These are phyloP conservation scores for Megatriorchis doriae DNA, from an alignment of 2,113 vertebrate species.

Conservation along the genomic window DNA sequence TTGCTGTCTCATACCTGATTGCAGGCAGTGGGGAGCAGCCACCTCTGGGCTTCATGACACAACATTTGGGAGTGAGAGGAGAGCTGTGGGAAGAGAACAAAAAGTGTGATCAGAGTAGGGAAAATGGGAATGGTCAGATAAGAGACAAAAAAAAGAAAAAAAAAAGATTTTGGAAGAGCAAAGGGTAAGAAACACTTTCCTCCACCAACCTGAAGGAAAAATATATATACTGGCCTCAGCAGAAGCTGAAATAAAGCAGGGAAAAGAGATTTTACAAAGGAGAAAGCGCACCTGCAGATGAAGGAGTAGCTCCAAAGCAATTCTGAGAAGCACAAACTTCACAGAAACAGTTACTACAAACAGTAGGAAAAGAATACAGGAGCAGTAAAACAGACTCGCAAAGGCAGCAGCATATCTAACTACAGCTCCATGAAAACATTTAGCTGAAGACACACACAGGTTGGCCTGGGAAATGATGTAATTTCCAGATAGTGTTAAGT, in stretches of 20 bases:
- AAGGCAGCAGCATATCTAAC: neutral
- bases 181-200: neutral
- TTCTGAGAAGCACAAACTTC: neutral
- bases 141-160: neutral
- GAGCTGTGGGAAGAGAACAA: neutral
- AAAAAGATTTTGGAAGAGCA: neutral
- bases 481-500: neutral
- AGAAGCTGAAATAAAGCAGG: neutral
- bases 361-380: neutral
- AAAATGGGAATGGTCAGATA: neutral
- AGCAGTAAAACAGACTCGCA: neutral
- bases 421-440: neutral
- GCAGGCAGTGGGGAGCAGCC: neutral
- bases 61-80: neutral
- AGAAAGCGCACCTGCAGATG: neutral
- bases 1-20: neutral
- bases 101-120: neutral
- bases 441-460: neutral
- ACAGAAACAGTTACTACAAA: neutral
- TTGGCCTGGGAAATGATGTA: neutral
- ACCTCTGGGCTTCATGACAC: neutral
- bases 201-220: neutral
- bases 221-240: neutral
- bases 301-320: neutral
- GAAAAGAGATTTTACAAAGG: neutral